Evolutionary conservation across 2,113 vertebrate species (phyloP), one percentile per base, ranked within the genome.

Genomic region (Oncorhynchus nerka): DNA sequence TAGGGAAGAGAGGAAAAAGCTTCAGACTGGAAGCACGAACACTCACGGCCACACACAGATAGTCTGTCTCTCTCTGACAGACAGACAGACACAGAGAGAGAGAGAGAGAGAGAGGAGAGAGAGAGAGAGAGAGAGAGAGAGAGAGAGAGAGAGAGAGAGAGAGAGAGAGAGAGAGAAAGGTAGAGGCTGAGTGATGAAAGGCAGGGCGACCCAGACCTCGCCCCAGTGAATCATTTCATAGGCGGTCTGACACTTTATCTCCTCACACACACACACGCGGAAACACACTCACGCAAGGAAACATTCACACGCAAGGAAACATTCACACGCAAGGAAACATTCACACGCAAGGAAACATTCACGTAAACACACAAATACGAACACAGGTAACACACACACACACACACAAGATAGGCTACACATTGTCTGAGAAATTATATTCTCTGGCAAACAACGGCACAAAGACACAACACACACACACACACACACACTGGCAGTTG

Each of bases 141-240:
- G 26, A 28, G 26, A 28, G 26, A 3, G 26, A 28, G 26, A 28
- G 26, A 28, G 26, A 28, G 26, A 28, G 2, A 28, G 26, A 28
- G 2, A 28, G 22, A 28, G 15, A 30, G n/a, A 55, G 34, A 59
- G 70, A 39, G 22, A 49, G 32, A 78, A 79, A 79, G 7, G 71
- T 73, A 81, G 79, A 80, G 71, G 75, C 24, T 83, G 83, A 87
- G 84, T 88, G 84, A 89, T 75, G 76, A 73, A 79, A 90, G 80
- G 77, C 88, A 83, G 71, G 70, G 77, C 6, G 69, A 85, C 82
- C 84, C 75, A 86, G 85, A 90, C 92, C 91, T 90, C 85, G 76
- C 85, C 91, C 83, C 74, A 75, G 85, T 92, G 92, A 92, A 87
- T 91, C 91, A 92, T 86, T 79, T 62, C 81, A 80, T 84, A 79